A percentile compares a stretch with the other conserved stretches of the same genome.
Evolutionary conservation across 2,113 vertebrate species (phyloP).

Genomic region (Microcebus tavaratra): DNA sequence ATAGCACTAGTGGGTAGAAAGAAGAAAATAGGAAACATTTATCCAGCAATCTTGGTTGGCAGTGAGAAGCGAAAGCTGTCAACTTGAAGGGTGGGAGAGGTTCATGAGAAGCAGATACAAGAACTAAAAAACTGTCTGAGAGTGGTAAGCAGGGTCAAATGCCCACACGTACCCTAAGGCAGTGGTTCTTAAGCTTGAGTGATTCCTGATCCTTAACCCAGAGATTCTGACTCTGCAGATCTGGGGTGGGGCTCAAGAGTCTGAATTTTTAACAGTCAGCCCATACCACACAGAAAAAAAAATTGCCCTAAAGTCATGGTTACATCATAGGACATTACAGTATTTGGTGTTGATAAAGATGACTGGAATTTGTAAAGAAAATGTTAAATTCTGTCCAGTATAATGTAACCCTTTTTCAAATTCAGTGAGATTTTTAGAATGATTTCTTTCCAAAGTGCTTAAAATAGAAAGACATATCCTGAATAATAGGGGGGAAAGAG

Average conservation of each 20-base stretch:
- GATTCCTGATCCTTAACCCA: not conserved
- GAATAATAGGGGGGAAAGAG: not conserved
- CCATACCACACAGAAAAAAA: not conserved
- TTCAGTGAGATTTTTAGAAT: conserved; percentile 30
- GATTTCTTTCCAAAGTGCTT: conserved; percentile 21
- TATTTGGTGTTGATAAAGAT: not conserved
- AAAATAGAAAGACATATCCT: not conserved
- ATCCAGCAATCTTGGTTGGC: not conserved
- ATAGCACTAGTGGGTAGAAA: not conserved
- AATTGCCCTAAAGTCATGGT: not conserved
- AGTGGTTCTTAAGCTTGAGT: not conserved
- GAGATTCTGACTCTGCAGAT: not conserved
- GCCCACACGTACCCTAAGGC: not conserved
- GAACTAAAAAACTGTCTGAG: not conserved
- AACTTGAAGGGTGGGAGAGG: not conserved
- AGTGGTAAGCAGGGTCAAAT: not conserved
- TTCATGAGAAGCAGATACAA: not conserved
- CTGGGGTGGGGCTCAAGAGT: not conserved
- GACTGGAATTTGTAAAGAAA: conserved; percentile 38
- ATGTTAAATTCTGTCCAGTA: not conserved
- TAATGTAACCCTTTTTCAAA: not conserved
- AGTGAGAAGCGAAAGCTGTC: conserved; percentile 38
- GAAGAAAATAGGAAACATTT: not conserved
- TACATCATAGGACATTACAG: not conserved
- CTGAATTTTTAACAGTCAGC: not conserved